These are phyloP conservation scores for Odontophorus gujanensis DNA, from an alignment of 2,113 vertebrate genomes.

Conservation along the genomic window DNA sequence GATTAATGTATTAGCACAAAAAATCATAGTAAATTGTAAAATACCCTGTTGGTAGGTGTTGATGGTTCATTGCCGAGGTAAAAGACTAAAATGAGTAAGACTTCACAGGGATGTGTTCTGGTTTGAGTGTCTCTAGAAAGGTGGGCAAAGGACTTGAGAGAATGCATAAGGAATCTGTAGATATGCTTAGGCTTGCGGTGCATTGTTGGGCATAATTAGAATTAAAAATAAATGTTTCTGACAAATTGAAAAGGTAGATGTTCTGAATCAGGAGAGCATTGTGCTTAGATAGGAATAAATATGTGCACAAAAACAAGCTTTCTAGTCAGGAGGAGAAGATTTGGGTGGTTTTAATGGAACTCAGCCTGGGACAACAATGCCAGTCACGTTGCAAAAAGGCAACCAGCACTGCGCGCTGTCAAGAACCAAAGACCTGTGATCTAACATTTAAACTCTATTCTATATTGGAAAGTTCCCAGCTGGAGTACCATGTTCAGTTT, in stretches of 20 bases:
- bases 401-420: neutral
- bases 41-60: neutral
- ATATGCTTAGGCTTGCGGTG: rapidly evolving
- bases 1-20: neutral
- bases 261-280: neutral
- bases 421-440: neutral
- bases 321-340: neutral
- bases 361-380: neutral
- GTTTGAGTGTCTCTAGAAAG: neutral
- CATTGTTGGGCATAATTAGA: neutral
- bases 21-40: neutral
- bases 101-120: neutral
- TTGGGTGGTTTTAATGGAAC: rapidly evolving
- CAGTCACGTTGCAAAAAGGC: neutral
- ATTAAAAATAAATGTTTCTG: neutral
- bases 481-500: neutral
- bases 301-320: neutral
- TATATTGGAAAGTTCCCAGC: neutral
- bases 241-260: neutral
- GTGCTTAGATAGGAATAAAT: neutral
- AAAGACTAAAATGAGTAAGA: neutral
- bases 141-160: neutral
- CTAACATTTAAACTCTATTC: neutral
- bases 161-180: neutral
- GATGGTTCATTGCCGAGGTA: neutral